Percentiles rank a stretch among this genome's conserved stretches.
Evolutionary conservation across 1,140 invertebrate genomes (phyloP).

Genomic region (Brachionus rubens): DNA sequence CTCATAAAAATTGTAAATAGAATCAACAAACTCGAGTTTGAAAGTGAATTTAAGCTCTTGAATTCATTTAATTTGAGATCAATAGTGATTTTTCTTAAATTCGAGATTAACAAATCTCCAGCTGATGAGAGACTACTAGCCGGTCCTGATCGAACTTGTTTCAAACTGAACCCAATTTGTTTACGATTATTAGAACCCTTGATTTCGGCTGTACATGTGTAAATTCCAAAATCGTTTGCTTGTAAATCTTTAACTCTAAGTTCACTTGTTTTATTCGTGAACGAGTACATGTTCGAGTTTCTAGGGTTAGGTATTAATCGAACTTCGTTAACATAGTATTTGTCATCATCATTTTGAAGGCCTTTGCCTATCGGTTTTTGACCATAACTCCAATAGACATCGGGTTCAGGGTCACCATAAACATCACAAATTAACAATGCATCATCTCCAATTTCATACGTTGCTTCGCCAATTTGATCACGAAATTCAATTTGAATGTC

Average conservation of each 20-base stretch:
- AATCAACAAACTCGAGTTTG: background rate
- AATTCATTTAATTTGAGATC: background rate
- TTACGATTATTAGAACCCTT: conserved; percentile 39
- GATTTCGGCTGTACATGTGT: conserved; percentile 40
- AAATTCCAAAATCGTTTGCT: conserved; percentile 7
- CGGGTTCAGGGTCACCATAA: conserved; percentile 37
- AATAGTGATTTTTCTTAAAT: background rate
- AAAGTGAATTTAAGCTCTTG: background rate
- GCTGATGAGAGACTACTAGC: background rate
- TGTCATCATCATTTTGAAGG: background rate
- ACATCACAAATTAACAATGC: conserved; percentile 38
- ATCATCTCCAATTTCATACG: conserved; percentile 10
- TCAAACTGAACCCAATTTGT: background rate
- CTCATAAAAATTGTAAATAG: background rate
- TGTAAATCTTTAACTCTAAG: conserved; percentile 10
- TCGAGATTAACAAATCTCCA: background rate
- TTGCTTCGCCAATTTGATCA: background rate
- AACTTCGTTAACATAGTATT: conserved; percentile 27
- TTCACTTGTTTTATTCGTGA: conserved; percentile 36
- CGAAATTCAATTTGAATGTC: conserved; percentile 24
- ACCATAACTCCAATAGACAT: conserved; percentile 35
- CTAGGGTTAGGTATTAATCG: background rate
- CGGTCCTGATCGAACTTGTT: background rate
- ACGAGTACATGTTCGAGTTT: background rate
- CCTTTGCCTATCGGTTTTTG: conserved; percentile 42